Evolutionary conservation across 2,113 vertebrate genomes (phyloP).

Genomic region (Colinus virginianus): DNA sequence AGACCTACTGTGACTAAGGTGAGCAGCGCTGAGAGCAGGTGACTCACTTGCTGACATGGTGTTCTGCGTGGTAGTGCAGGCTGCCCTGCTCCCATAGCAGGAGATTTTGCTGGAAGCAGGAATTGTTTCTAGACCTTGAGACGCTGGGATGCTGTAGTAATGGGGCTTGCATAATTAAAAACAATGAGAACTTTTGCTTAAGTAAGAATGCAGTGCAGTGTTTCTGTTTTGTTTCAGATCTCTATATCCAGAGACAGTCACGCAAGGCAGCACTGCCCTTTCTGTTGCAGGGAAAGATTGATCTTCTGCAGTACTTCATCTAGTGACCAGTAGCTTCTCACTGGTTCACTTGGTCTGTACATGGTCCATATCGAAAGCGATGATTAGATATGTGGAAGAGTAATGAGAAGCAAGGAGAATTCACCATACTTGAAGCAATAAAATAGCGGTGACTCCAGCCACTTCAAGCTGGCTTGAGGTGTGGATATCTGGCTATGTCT

Average conservation of each 20-base stretch:
- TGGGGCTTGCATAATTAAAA: neutral
- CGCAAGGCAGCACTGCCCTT: neutral
- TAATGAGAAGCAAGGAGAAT: fast-evolving
- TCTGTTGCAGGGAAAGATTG: neutral
- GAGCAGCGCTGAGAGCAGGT: neutral
- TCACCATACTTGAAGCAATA: fast-evolving
- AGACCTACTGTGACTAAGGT: neutral
- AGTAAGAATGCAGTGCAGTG: neutral
- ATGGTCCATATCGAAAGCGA: neutral
- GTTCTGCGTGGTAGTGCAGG: neutral
- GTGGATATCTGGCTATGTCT: neutral
- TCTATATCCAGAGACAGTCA: neutral
- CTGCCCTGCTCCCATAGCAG: neutral
- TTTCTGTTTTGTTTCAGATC: neutral
- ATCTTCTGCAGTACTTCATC: neutral
- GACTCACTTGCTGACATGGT: neutral
- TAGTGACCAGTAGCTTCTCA: neutral
- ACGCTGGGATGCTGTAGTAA: neutral
- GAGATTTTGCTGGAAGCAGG: neutral
- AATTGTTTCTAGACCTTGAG: neutral
- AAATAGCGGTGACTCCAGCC: neutral
- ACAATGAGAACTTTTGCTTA: neutral
- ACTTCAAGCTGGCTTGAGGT: neutral
- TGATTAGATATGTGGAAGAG: neutral
- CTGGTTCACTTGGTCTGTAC: neutral